Evolutionary conservation across 2,797 vertebrate species (phyloP).

Genomic region (Halcyon chelicuti): DNA sequence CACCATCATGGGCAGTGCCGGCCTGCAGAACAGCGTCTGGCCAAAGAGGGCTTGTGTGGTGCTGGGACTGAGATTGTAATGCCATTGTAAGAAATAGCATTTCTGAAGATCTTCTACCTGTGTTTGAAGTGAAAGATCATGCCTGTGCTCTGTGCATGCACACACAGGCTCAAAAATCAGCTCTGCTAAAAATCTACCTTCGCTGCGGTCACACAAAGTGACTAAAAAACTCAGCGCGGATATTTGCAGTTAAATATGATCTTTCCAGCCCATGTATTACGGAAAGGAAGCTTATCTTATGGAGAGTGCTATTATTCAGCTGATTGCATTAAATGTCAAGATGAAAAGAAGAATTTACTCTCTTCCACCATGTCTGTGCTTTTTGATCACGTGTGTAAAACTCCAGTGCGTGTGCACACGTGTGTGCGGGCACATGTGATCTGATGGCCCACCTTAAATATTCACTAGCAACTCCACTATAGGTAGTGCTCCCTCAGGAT

Average conservation of each 20-base stretch:
- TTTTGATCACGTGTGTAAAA: not conserved
- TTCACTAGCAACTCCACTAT: not conserved
- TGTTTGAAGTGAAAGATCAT: not conserved
- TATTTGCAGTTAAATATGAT: not conserved
- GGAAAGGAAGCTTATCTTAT: not conserved
- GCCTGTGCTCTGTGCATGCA: rapidly evolving
- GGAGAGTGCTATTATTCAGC: not conserved
- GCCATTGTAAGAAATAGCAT: rapidly evolving
- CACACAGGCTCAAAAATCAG: not conserved
- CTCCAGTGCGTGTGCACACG: not conserved
- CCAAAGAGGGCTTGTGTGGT: not conserved
- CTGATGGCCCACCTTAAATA: not conserved
- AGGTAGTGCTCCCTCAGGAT: not conserved
- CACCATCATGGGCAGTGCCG: not conserved
- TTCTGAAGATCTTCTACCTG: not conserved
- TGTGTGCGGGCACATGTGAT: not conserved
- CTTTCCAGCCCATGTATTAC: slow-evolving; percentile 7
- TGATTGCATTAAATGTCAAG: not conserved
- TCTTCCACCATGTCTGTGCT: not conserved
- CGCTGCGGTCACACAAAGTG: not conserved
- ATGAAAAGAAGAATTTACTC: not conserved
- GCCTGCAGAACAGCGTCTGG: not conserved
- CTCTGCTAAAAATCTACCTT: not conserved
- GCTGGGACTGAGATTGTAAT: not conserved
- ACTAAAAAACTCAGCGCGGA: not conserved